A percentile compares a stretch with the other conserved stretches of the same genome.
Conservation (phyloP, 2,888 invertebrate genomes). For the Eupsilia transversa region DNA sequence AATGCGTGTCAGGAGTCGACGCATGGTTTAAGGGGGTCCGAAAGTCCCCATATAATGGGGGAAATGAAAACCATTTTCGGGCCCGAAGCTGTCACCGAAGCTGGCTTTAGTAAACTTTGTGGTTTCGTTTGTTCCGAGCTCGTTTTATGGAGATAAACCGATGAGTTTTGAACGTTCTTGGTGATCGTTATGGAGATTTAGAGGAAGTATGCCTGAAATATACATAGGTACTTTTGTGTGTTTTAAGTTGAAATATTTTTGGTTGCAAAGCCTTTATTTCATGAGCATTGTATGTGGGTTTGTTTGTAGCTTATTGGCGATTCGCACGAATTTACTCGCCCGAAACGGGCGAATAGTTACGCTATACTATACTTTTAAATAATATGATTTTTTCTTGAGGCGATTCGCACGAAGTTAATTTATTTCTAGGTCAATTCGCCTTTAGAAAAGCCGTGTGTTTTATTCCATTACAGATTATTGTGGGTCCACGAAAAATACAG, state of each 20-base stretch:
- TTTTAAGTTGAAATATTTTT: constrained; percentile 18
- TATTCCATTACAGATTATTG: neutral
- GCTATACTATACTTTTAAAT: no score
- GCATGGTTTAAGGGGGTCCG: constrained; percentile 84
- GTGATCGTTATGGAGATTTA: constrained; percentile 28
- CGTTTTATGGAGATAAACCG: constrained; percentile 62
- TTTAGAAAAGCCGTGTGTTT: no score
- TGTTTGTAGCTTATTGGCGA: no score
- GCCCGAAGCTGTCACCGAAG: constrained; percentile 57
- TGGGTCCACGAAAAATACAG: neutral
- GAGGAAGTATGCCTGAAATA: constrained; percentile 39
- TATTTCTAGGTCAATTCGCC: no score
- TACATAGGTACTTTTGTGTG: constrained; percentile 3
- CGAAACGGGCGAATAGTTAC: no score
- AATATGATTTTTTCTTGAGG: no score
- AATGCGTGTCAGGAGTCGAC: constrained; percentile 87
- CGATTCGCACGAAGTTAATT: no score
- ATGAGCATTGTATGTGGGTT: neutral
- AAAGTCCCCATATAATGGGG: constrained; percentile 86
- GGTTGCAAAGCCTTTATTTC: neutral
- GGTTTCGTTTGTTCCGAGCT: constrained; percentile 61
- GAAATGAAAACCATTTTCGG: constrained; percentile 83
- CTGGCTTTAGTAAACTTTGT: constrained; percentile 66
- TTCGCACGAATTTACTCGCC: no score
- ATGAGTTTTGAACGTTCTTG: constrained; percentile 56